Evolutionary conservation across 2,113 vertebrate genomes (phyloP).

Genomic region (Calonectris borealis): DNA sequence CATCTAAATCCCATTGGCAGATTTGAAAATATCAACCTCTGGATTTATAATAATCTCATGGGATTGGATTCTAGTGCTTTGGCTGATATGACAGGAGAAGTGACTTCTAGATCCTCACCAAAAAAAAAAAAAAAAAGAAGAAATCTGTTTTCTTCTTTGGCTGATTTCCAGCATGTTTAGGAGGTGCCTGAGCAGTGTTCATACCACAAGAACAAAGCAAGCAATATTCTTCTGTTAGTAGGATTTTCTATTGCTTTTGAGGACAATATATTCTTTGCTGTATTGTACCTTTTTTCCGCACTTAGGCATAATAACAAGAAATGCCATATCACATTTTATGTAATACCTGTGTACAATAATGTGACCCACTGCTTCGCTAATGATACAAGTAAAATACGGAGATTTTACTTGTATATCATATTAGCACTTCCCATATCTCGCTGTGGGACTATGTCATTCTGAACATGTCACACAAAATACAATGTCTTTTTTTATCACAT

Average conservation of each 20-base stretch:
- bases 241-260: background rate
- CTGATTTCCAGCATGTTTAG: background rate
- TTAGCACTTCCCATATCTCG: background rate
- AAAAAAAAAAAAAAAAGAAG: background rate
- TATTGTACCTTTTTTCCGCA: background rate
- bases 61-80: background rate
- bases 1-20: constrained; percentile 9
- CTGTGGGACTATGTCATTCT: background rate
- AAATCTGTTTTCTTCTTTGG: background rate
- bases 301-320: background rate
- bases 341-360: background rate
- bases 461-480: background rate
- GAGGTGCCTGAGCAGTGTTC: background rate
- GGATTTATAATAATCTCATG: constrained; percentile 5
- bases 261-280: background rate
- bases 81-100: background rate
- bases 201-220: background rate
- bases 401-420: background rate
- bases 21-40: background rate
- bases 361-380: background rate
- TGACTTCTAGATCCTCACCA: background rate
- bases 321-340: background rate
- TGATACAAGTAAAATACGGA: background rate
- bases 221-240: background rate
- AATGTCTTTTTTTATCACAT: background rate